A percentile compares a stretch with the other conserved stretches of the same genome.
These are phyloP conservation scores for Apocrypta bakeri DNA, from an alignment of 1,140 invertebrate genomes.

Conservation along the genomic window DNA sequence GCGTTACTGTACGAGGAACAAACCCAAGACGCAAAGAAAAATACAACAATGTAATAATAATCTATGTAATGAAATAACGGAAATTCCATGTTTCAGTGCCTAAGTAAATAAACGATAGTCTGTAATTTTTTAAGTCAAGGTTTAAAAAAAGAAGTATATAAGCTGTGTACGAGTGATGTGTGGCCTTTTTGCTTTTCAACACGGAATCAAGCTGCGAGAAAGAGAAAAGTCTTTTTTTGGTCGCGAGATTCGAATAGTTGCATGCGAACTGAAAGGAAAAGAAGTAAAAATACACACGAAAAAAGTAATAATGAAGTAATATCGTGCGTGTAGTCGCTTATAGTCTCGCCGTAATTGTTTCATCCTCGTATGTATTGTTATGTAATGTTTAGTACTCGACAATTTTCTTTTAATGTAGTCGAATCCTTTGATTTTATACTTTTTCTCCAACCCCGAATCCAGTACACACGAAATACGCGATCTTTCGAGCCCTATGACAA, in stretches of 20 bases:
- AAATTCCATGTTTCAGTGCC: slow-evolving; percentile 61
- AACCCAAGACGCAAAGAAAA: slow-evolving; percentile 22
- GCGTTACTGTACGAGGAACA: neutral
- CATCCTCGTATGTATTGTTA: neutral
- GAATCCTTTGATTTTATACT: neutral
- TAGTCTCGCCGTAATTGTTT: slow-evolving; percentile 20
- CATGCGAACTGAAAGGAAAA: neutral
- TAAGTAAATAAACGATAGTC: slow-evolving; percentile 58
- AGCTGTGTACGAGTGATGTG: slow-evolving; percentile 39
- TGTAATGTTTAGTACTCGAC: slow-evolving; percentile 28
- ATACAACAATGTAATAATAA: slow-evolving; percentile 27
- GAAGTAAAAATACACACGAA: neutral
- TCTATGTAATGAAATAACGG: slow-evolving; percentile 40
- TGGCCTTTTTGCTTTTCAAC: slow-evolving; percentile 50
- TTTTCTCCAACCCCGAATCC: slow-evolving; percentile 9
- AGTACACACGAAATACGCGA: neutral
- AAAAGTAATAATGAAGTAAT: slow-evolving; percentile 15
- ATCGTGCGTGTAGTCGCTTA: slow-evolving; percentile 1
- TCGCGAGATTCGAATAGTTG: slow-evolving; percentile 13
- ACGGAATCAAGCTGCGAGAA: slow-evolving; percentile 19
- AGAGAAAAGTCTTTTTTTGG: slow-evolving; percentile 26
- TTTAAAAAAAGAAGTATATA: slow-evolving; percentile 31
- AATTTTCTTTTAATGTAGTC: slow-evolving; percentile 2
- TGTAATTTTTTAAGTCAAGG: slow-evolving; percentile 54
- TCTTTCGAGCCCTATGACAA: neutral